Conservation (phyloP, 2,113 vertebrate species). For the Sclerurus mexicanus region DNA sequence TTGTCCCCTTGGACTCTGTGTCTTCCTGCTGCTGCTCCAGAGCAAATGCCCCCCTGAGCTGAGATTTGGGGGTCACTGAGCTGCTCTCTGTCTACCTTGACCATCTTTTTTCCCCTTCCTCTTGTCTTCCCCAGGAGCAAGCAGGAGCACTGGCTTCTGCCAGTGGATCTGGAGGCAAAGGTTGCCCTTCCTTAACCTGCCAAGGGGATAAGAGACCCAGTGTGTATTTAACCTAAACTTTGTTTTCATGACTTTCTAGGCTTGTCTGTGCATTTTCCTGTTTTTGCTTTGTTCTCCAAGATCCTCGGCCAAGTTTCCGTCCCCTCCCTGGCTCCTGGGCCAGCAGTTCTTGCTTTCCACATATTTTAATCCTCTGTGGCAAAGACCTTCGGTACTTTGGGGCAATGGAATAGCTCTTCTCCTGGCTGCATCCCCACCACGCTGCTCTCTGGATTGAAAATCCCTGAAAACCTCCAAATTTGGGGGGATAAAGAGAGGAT, state of each 20-base stretch:
- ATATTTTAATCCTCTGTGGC: neutral
- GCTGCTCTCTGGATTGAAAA: neutral
- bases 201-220: neutral
- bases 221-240: slow-evolving; percentile 28
- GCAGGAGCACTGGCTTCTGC: neutral
- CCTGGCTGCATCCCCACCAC: fast-evolving
- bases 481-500: fast-evolving
- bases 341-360: neutral
- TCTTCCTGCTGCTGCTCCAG: fast-evolving
- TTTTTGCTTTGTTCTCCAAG: neutral
- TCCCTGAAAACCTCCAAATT: neutral
- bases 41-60: neutral
- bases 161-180: neutral
- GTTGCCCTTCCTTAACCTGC: neutral
- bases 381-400: neutral
- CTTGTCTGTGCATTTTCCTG: slow-evolving; percentile 39
- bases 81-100: neutral
- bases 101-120: neutral
- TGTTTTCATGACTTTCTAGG: slow-evolving; percentile 30
- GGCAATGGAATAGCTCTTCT: neutral
- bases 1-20: fast-evolving
- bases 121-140: neutral
- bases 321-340: neutral
- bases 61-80: neutral
- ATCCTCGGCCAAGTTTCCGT: slow-evolving; percentile 28